Evolutionary conservation across 92 coral and sea anemone genomes (phyloP), one percentile per base, ranked within the genome.

Genomic region (Epizoanthus illoricatus): DNA sequence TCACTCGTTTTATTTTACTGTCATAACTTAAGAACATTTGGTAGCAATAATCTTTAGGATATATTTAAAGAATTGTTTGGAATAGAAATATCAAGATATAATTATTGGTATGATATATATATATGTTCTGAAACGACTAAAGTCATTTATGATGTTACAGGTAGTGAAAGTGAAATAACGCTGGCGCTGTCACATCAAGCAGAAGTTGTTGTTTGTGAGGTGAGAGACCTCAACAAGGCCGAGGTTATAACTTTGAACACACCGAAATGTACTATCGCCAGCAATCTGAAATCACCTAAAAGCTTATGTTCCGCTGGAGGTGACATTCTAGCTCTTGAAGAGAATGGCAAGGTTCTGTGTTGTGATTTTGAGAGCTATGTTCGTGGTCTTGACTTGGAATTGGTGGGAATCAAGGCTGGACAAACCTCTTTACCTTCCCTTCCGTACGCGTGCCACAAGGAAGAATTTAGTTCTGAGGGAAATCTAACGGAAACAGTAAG

Each of bases 271-370:
- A 13, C 60, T 59, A 19, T 75, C 19, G 5, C 81, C 45, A 75
- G 54, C 69, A 75, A 75, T 67, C 40, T 40, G 39, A 76, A 21
- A 58, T 60, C 54, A 18, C 67, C 81, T n/a, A 61, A 0, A 19
- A 33, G 57, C 21, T 20, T 76, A 60, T 76, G 69, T 9, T 76
- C 15, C 69, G 23, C 10, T 59, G 69, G 69, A 76, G 24, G 66
- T 5, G 13, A 24, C 47, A 69, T 76, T 36, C 36, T 76, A 60
- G 69, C 45, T 28, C 43, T 76, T 76, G 81, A 76, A n/a, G 11
- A 76, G 69, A 41, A 8, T 36, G 81, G 81, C 18, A n/a, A 76
- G 19, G 54, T 60, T 55, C 62, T 76, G 5, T 60, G 17, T 39
- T 59, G 81, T 59, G 65, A 41, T 11, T 61, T 76, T 63, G 81